Percentiles rank a stretch among this genome's conserved stretches.
phyloP scores from a whole-genome alignment of 2,113 vertebrate species.

The Platichthys flesus region DNA sequence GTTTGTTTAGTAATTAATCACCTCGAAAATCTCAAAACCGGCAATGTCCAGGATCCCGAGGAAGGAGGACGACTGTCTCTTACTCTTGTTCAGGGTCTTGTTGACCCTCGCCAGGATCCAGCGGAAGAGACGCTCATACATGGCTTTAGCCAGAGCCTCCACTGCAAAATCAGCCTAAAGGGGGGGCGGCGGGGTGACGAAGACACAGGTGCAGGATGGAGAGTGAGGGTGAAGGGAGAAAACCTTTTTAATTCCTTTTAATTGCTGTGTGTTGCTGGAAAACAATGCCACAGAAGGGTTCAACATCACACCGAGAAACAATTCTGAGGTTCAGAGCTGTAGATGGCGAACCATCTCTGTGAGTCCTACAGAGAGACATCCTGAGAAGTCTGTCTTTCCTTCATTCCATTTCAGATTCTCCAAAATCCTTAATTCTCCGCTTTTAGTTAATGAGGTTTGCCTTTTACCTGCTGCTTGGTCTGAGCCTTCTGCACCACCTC shows the following conservation, averaged over 20 bases:
- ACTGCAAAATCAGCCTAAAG: slow-evolving; percentile 91
- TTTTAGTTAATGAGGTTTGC: neutral
- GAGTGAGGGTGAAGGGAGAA: neutral
- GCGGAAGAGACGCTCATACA: slow-evolving; percentile 93
- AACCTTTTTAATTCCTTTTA: no score
- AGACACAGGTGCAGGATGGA: neutral
- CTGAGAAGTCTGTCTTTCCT: no score
- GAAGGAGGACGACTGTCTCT: slow-evolving; percentile 92
- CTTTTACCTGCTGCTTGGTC: slow-evolving; percentile 94
- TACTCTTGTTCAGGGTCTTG: slow-evolving; percentile 96
- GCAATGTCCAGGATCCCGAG: slow-evolving; percentile 97
- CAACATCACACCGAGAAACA: no score
- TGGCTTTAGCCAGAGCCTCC: slow-evolving; percentile 95
- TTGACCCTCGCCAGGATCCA: slow-evolving; percentile 94
- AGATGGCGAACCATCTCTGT: no score
- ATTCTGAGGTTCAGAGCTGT: no score
- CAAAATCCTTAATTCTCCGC: no score
- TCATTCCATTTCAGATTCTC: no score
- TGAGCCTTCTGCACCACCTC: slow-evolving; percentile 98
- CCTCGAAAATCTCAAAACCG: slow-evolving; percentile 98
- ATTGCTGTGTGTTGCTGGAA: no score
- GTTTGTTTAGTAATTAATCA: slow-evolving; percentile 36
- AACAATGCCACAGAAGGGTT: no score
- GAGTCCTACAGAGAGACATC: no score
- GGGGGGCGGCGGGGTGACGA: neutral